Evolutionary conservation across 2,113 vertebrate species (phyloP), one percentile per base, ranked within the genome.

Genomic region (Nymphicus hollandicus): DNA sequence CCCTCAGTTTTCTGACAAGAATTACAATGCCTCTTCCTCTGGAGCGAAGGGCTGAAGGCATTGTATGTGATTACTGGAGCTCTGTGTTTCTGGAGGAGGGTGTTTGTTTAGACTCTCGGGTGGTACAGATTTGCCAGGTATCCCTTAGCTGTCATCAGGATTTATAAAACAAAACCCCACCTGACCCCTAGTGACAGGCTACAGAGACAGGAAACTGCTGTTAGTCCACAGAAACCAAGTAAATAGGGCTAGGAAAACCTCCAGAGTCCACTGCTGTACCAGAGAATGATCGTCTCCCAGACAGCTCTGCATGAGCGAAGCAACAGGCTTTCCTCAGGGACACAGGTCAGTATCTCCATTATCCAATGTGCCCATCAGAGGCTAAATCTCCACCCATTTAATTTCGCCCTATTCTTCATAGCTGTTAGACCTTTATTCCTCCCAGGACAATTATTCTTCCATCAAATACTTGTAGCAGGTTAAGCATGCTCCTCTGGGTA

Each of bases 341-440:
- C 31, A 46, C 74, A 82, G 96, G 86, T 94, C 94, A 93, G 78
- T 84, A 73, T 92, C 86, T 80, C 91, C 93, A 80, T 94, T 95
- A 95, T 94, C 5, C 5, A 85, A 31, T 91, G 84, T 87, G 84
- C 73, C 94, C 84, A 88, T 91, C 84, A 85, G 87, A 91, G 78
- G 87, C 81, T 87, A 69, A 72, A 95, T 96, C 91, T 95, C 70
- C 89, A 97, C 91, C 93, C 94, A 94, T 95, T 96, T 95, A 95
- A 95, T 95, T 97, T 97, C 89, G 95, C 87, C 95, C 94, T 85
- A 65, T 96, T 97, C 91, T 95, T 97, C 94, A 92, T 95, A 96
- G 81, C 71, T 94, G 74, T 95, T 89, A 92, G 93, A 96, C 89
- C 91, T 96, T 92, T 91, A 95, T 94, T 95, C 78, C 91, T 95